phyloP scores from a whole-genome alignment of 2,113 vertebrate genomes.

The Heterotilapia buettikoferi region DNA sequence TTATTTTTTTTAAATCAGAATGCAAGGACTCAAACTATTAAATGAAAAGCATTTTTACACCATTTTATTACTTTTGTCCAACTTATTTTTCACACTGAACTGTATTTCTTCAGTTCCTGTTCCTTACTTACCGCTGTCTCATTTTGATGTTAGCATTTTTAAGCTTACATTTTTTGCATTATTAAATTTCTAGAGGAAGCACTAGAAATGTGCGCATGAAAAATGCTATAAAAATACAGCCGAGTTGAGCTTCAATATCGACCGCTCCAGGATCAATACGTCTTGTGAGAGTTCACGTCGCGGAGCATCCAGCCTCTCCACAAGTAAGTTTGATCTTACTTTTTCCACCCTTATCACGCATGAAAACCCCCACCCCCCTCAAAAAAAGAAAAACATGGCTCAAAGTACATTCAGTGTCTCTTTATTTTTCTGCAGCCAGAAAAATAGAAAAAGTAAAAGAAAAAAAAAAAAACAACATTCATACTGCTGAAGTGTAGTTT shows the following conservation, averaged over 20 bases:
- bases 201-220: too few relatives aligned
- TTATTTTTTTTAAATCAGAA: background rate
- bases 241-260: background rate
- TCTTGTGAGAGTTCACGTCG: background rate
- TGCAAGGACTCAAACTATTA: background rate
- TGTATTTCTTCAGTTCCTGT: background rate
- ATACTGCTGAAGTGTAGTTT: conserved; percentile 68
- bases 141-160: background rate
- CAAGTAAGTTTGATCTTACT: background rate
- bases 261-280: background rate
- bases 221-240: background rate
- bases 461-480: conserved; percentile 50
- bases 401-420: conserved; percentile 63
- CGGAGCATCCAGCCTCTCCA: background rate
- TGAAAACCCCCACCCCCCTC: background rate
- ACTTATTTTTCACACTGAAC: background rate
- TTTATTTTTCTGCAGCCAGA: conserved; percentile 68
- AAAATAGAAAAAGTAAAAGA: conserved; percentile 65
- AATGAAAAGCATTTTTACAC: background rate
- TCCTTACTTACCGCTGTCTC: background rate
- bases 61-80: background rate
- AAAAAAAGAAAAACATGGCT: background rate
- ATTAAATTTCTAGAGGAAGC: background rate
- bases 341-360: background rate
- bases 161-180: background rate